Base-by-base conservation (phyloP, 2,797 vertebrate species). In the Tangara arthus region DNA sequence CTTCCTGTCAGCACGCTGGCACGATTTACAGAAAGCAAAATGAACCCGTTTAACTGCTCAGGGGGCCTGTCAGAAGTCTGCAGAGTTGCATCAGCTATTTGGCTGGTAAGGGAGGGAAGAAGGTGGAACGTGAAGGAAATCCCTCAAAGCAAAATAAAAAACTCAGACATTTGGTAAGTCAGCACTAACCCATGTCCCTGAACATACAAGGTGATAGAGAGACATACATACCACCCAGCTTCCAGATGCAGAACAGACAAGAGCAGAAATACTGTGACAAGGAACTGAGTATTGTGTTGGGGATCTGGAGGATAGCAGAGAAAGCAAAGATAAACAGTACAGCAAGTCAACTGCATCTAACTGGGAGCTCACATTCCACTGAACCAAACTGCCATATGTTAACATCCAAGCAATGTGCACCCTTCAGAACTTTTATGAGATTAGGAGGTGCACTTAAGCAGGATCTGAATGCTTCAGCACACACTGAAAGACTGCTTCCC, bases 21-120 rank as follows among this genome's bases (percentile, higher is more conserved):
- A 93, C 66, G 65, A 93, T 52, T 76, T 63, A 71, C 10, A 83
- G 82, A 86, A 85, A 39, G 34, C 23, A 53, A 83, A 95, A 78
- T 10, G 32, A 96, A 91, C 94, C 87, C 56, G 94, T 91, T 92
- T 75, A 88, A 76, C 91, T 79, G 78, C 89, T 85, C 76, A 34
- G 69, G 61, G 69, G 76, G 65, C 84, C 83, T 82, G n/a, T n/a
- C 37, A 8, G 32, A 80, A 80, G 79, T 66, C 81, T 89, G 72
- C 90, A 69, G 64, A 86, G 87, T 81, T 93, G 50, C 79, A 72
- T 89, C 61, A 95, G 64, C 35, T 87, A 42, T 47, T 84, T n/a
- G 55, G 42, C 37, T 69, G 59, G 12, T 57, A 49, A 78, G 80
- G 76, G 34, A 71, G 28, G 17, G 8, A 18, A 21, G 35, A 37